Percentiles rank a stretch among this genome's conserved stretches.
Conservation (phyloP, 2,888 invertebrate genomes). For the Cryptophagus acutangulus region DNA sequence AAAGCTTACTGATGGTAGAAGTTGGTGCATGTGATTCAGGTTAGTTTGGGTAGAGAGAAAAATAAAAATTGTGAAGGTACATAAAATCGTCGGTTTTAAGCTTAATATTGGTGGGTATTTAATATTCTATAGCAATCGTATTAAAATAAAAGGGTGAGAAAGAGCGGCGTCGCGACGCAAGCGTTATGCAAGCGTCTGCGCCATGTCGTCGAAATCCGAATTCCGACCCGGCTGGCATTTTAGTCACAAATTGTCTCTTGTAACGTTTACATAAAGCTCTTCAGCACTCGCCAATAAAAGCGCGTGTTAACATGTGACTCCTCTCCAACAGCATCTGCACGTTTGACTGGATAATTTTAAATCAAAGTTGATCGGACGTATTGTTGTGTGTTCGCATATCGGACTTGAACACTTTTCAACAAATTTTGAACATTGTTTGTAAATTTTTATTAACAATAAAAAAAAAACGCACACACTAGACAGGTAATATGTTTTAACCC, state of each 20-base stretch:
- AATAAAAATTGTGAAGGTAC: conserved; percentile 12
- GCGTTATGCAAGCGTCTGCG: conserved; percentile 33
- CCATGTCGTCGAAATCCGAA: conserved; percentile 31
- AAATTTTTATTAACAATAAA: too few relatives aligned
- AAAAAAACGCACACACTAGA: too few relatives aligned
- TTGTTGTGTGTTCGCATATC: too few relatives aligned
- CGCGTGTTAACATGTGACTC: conserved; percentile 29
- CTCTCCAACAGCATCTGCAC: too few relatives aligned
- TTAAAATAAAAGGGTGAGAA: conserved; percentile 42
- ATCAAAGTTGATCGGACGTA: too few relatives aligned
- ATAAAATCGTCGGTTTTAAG: conserved; percentile 30
- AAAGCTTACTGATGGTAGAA: too few relatives aligned
- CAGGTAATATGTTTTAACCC: conserved; percentile 1
- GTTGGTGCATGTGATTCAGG: too few relatives aligned
- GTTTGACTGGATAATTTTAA: too few relatives aligned
- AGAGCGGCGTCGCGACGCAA: conserved; percentile 34
- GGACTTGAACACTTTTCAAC: too few relatives aligned
- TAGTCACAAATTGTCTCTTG: conserved; percentile 26
- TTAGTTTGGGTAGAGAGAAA: neutral
- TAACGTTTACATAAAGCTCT: conserved; percentile 14
- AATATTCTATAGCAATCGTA: conserved; percentile 40
- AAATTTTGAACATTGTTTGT: too few relatives aligned
- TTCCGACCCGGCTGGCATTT: conserved; percentile 35
- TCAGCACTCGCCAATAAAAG: conserved; percentile 6
- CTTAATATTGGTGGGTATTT: conserved; percentile 38